Evolutionary conservation across 2,113 vertebrate genomes (phyloP).

Genomic region (Tetrax tetrax): DNA sequence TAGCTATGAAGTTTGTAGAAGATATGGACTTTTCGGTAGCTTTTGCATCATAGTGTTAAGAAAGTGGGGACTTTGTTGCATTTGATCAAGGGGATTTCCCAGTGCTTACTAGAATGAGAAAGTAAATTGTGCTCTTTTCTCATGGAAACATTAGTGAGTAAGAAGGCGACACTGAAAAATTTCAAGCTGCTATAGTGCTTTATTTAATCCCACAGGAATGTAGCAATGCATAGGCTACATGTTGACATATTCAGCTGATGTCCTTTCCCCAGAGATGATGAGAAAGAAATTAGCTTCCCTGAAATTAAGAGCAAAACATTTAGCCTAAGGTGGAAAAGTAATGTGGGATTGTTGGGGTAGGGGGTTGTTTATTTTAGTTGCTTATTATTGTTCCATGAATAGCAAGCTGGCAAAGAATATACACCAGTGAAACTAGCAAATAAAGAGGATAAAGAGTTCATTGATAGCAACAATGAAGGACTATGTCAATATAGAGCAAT

Average conservation of each 20-base stretch:
- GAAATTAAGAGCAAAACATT: neutral
- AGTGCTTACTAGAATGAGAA: slow-evolving; percentile 44
- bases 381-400: neutral
- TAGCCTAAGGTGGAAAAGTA: neutral
- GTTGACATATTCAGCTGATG: slow-evolving; percentile 18
- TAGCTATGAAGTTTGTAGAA: neutral
- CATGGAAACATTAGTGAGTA: slow-evolving; percentile 33
- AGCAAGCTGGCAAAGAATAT: slow-evolving; percentile 23
- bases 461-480: slow-evolving; percentile 54
- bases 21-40: neutral
- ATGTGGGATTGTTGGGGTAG: neutral
- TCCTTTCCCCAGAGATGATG: neutral
- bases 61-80: slow-evolving; percentile 20
- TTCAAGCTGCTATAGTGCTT: neutral
- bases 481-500: slow-evolving; percentile 25
- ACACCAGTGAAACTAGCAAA: slow-evolving; percentile 16
- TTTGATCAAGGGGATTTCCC: slow-evolving; percentile 32
- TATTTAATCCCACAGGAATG: slow-evolving; percentile 30
- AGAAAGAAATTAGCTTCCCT: neutral
- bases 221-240: neutral
- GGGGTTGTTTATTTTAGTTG: slow-evolving; percentile 21
- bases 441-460: slow-evolving; percentile 50
- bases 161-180: slow-evolving; percentile 6
- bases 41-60: neutral
- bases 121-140: slow-evolving; percentile 43